Percentiles rank a stretch among this genome's conserved stretches.
Conservation (phyloP, 2,888 invertebrate genomes). For the Conistra vaccinii region DNA sequence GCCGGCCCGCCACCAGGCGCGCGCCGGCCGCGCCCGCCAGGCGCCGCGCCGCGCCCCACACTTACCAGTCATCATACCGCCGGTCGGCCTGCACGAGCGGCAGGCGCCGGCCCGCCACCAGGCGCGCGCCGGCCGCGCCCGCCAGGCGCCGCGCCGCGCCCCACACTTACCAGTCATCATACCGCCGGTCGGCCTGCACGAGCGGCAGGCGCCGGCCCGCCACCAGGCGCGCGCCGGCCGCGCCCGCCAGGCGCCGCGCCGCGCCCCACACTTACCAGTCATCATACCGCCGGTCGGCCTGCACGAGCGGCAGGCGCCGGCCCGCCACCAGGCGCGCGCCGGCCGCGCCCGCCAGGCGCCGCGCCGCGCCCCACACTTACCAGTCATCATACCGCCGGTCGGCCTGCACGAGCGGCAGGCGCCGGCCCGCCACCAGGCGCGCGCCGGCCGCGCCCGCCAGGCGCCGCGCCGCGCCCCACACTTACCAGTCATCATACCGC, state of each 20-base stretch:
- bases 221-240: constrained; percentile 93
- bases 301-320: constrained; percentile 84
- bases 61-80: constrained; percentile 92
- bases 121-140: constrained; percentile 93
- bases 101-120: constrained; percentile 93
- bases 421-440: constrained; percentile 94
- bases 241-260: constrained; percentile 93
- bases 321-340: constrained; percentile 94
- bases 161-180: constrained; percentile 93
- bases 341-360: constrained; percentile 94
- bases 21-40: constrained; percentile 93
- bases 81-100: constrained; percentile 84
- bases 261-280: constrained; percentile 94
- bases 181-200: constrained; percentile 83
- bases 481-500: constrained; percentile 92
- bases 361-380: constrained; percentile 92
- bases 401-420: constrained; percentile 83
- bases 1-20: constrained; percentile 94
- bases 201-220: constrained; percentile 91
- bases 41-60: constrained; percentile 92
- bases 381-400: constrained; percentile 92
- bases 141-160: constrained; percentile 93
- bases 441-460: constrained; percentile 93
- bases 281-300: constrained; percentile 87
- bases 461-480: constrained; percentile 92